Conservation (phyloP, 2,797 vertebrate genomes). For the Pteropus rufus region DNA sequence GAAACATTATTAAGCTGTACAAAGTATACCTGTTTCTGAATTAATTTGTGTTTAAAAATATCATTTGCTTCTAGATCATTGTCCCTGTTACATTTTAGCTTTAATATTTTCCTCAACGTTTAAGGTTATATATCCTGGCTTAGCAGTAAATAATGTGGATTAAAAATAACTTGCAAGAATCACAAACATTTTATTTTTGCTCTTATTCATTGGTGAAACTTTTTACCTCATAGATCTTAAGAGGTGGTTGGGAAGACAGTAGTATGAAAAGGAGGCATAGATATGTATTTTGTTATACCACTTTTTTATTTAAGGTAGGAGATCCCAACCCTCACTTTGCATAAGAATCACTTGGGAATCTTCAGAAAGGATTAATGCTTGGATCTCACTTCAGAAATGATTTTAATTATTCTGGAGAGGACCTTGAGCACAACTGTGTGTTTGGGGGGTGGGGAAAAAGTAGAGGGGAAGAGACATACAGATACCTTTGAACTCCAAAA, state of each 20-base stretch:
- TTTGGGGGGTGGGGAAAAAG: not conserved
- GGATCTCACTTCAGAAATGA: not conserved
- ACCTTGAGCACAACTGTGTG: not conserved
- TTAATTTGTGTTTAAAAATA: not conserved
- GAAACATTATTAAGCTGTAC: not conserved
- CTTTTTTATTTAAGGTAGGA: not conserved
- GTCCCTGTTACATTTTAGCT: not conserved
- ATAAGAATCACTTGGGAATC: not conserved
- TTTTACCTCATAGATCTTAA: not conserved
- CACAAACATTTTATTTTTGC: not conserved
- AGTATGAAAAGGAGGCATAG: not conserved
- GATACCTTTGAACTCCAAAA: rapidly evolving
- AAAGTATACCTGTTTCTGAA: not conserved
- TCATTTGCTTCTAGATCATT: constrained; percentile 9
- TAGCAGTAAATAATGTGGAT: not conserved
- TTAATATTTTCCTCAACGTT: constrained; percentile 2
- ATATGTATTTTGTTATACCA: not conserved
- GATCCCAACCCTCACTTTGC: not conserved
- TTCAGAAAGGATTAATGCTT: not conserved
- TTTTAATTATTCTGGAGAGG: not conserved
- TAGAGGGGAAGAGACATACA: too few species aligned
- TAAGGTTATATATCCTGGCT: not conserved
- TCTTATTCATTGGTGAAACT: not conserved
- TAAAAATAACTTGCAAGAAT: not conserved
- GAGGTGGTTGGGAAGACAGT: not conserved